phyloP scores from a whole-genome alignment of 2,888 invertebrate species.

The Lepidochrysops patricia region DNA sequence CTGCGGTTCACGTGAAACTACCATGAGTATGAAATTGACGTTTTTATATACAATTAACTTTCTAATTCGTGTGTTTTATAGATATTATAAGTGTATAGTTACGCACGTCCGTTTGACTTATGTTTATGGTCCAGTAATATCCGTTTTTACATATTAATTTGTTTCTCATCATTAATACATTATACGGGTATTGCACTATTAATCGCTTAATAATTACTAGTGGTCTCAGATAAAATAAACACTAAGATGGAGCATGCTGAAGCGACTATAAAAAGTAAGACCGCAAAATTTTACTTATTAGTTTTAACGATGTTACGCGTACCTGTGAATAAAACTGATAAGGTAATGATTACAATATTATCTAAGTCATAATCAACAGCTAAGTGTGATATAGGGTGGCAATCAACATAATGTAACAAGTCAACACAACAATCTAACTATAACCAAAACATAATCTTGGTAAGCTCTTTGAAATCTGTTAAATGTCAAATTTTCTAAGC shows the following conservation, averaged over 20 bases:
- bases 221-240: too few relatives aligned
- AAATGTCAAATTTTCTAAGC: background rate
- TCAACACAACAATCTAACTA: background rate
- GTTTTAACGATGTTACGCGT: too few relatives aligned
- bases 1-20: background rate
- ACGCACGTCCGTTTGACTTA: background rate
- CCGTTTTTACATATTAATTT: background rate
- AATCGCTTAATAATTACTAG: background rate
- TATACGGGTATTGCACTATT: background rate
- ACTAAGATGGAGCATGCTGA: too few relatives aligned
- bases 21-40: background rate
- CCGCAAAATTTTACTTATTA: too few relatives aligned
- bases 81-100: background rate
- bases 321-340: too few relatives aligned
- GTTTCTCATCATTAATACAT: background rate
- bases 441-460: background rate
- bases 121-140: background rate
- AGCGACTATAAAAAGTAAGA: too few relatives aligned
- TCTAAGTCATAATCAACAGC: too few relatives aligned
- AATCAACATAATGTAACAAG: too few relatives aligned
- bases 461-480: background rate
- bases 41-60: constrained; percentile 7
- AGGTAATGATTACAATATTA: too few relatives aligned
- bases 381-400: too few relatives aligned
- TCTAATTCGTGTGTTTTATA: constrained; percentile 4